A percentile compares a stretch with the other conserved stretches of the same genome.
Evolutionary conservation across 1,140 invertebrate species (phyloP).

Genomic region (Hyphantria cunea): DNA sequence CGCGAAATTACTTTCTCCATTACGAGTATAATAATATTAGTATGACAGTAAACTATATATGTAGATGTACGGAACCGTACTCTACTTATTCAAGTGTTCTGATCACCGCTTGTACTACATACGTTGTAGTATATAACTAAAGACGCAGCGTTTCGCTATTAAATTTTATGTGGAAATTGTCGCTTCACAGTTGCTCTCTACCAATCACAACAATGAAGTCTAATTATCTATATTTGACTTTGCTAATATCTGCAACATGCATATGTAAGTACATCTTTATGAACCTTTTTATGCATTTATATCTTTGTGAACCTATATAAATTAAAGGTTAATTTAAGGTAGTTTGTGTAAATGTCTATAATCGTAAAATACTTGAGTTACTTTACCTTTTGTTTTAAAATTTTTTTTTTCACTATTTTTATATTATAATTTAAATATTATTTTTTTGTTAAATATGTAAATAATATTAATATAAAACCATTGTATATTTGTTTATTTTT

Average conservation of each 20-base stretch:
- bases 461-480: no score
- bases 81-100: slow-evolving; percentile 1
- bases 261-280: neutral
- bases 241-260: neutral
- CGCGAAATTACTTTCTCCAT: neutral
- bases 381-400: no score
- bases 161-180: neutral
- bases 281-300: neutral
- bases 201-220: neutral
- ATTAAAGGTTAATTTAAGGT: no score
- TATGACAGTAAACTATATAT: neutral
- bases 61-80: slow-evolving; percentile 2
- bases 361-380: no score
- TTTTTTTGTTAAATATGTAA: no score
- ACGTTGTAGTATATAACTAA: slow-evolving; percentile 3
- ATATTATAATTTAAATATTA: no score
- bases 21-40: neutral
- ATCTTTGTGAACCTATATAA: no score
- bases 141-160: neutral
- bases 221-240: neutral
- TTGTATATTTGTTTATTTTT: no score
- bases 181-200: neutral
- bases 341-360: no score
- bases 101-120: slow-evolving; percentile 1
- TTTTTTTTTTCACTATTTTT: no score